These are phyloP conservation scores for Chunga burmeisteri DNA, from an alignment of 2,113 vertebrate species.

Conservation along the genomic window DNA sequence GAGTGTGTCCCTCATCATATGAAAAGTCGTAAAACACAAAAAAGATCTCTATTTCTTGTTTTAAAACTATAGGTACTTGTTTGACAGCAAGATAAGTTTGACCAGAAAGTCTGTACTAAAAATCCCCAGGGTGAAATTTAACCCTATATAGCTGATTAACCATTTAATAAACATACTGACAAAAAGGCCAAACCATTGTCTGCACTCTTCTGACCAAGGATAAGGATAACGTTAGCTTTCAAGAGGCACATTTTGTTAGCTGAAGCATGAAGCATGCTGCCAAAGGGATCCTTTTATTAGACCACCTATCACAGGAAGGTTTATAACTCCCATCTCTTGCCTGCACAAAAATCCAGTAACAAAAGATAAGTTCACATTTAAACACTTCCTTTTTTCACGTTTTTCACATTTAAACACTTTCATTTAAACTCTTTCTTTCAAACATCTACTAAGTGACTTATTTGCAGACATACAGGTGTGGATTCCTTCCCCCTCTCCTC, in stretches of 20 bases:
- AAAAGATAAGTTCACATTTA: neutral
- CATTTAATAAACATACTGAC: constrained; percentile 40
- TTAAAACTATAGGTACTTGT: neutral
- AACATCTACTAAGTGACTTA: neutral
- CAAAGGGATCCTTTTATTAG: neutral
- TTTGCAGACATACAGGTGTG: neutral
- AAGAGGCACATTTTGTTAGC: neutral
- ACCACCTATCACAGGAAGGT: neutral
- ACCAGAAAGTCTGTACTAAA: constrained; percentile 44
- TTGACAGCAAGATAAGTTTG: neutral
- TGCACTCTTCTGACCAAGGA: constrained; percentile 35
- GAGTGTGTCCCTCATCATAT: neutral
- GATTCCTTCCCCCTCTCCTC: neutral
- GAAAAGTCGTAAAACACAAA: neutral
- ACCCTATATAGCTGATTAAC: constrained; percentile 51
- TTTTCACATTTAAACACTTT: no score
- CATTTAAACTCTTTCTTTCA: neutral
- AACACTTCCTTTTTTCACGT: no score
- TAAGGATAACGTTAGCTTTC: constrained; percentile 23
- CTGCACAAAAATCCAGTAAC: neutral
- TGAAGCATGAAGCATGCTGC: neutral
- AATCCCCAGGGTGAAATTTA: constrained; percentile 54
- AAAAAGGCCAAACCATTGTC: constrained; percentile 53
- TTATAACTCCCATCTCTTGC: neutral
- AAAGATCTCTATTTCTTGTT: neutral